Evolutionary conservation across 2,797 vertebrate genomes (phyloP).

Genomic region (Mallotus villosus): DNA sequence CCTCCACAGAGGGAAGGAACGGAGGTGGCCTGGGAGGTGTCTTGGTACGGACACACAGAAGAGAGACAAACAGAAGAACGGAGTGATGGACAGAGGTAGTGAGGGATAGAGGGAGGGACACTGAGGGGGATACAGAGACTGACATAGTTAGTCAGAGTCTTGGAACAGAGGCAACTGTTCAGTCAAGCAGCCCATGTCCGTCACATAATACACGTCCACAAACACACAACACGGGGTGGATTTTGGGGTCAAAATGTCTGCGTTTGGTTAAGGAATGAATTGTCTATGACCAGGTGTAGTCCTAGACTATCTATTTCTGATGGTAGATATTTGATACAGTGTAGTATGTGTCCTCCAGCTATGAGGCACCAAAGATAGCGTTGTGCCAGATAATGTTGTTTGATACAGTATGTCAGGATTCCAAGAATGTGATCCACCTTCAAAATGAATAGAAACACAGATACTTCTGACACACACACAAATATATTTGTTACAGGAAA

Average conservation of each 20-base stretch:
- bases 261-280: no score
- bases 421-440: no score
- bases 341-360: no score
- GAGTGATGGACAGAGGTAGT: not conserved
- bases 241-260: not conserved
- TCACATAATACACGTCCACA: no score
- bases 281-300: no score
- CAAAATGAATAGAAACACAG: no score
- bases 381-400: no score
- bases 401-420: no score
- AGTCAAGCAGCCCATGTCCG: no score
- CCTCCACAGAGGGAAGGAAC: conserved; percentile 41
- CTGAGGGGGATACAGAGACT: conserved; percentile 41
- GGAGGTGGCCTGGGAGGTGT: conserved; percentile 53
- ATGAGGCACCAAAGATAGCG: no score
- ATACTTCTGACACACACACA: not conserved
- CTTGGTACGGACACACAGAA: conserved; percentile 48
- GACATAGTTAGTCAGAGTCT: conserved; percentile 45
- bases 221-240: not conserved
- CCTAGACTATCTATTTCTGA: no score
- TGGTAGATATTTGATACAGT: no score
- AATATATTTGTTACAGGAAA: not conserved
- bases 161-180: conserved; percentile 6
- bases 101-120: conserved; percentile 42
- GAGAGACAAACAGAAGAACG: conserved; percentile 6